A percentile compares a stretch with the other conserved stretches of the same genome.
Conservation (phyloP, 2,888 invertebrate genomes). For the Drosophila siamana region DNA sequence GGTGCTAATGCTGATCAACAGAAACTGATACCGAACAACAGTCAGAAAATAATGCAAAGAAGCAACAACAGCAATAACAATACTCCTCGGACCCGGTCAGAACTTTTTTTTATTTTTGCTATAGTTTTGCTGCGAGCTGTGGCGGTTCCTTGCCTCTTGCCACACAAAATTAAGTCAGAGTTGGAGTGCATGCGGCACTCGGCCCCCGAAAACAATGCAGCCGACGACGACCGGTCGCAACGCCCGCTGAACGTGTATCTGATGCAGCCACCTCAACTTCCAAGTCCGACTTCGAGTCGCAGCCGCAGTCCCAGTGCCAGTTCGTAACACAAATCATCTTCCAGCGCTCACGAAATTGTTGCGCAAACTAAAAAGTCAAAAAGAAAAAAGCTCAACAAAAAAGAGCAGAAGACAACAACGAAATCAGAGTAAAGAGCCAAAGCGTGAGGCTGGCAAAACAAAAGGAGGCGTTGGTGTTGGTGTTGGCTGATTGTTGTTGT, state of each 20-base stretch:
- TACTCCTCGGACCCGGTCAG: constrained; percentile 33
- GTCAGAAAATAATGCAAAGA: constrained; percentile 75
- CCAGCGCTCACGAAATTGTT: constrained; percentile 84
- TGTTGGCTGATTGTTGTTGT: constrained; percentile 76
- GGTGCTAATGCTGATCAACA: constrained; percentile 80
- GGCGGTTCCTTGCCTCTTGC: too few species aligned
- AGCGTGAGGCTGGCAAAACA: constrained; percentile 80
- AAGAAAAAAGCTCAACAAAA: constrained; percentile 39
- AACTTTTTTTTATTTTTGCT: constrained; percentile 53
- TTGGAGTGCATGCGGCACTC: neutral
- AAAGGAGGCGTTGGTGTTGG: constrained; percentile 81
- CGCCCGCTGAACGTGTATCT: constrained; percentile 81
- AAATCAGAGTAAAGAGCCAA: constrained; percentile 80
- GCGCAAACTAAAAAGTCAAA: constrained; percentile 76
- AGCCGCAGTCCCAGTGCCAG: constrained; percentile 57
- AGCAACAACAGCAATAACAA: constrained; percentile 63
- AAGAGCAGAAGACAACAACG: constrained; percentile 19
- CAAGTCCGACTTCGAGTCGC: neutral
- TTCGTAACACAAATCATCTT: constrained; percentile 83
- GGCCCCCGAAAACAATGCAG: constrained; percentile 68
- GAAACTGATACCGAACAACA: constrained; percentile 70
- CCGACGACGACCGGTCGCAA: constrained; percentile 74
- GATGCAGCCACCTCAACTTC: constrained; percentile 67
- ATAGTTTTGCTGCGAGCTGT: constrained; percentile 52
- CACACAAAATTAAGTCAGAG: constrained; percentile 75